phyloP scores from a whole-genome alignment of 1,140 invertebrate species.

The Scaptomyza montana region DNA sequence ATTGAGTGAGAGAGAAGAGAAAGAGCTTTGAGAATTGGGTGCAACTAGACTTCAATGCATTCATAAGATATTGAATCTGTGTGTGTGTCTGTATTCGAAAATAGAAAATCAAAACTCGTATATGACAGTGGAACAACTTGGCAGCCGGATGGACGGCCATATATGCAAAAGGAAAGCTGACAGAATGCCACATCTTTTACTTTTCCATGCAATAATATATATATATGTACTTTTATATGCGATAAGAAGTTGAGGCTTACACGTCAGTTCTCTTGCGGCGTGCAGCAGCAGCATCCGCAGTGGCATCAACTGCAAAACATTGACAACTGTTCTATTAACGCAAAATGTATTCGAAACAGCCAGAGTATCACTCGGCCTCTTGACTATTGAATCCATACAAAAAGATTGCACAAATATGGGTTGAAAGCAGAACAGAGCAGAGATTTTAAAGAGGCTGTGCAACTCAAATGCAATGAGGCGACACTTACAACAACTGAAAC shows the following conservation, averaged over 20 bases:
- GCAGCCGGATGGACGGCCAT: slow-evolving; percentile 10
- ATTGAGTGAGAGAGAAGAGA: background rate
- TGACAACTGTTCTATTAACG: slow-evolving; percentile 80
- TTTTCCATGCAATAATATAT: slow-evolving; percentile 19
- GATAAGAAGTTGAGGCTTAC: slow-evolving; percentile 33
- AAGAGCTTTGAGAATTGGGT: slow-evolving; percentile 50
- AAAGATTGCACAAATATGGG: slow-evolving; percentile 59
- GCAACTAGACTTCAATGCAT: slow-evolving; percentile 77
- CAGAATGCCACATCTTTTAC: slow-evolving; percentile 33
- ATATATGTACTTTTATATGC: background rate
- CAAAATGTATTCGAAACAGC: slow-evolving; percentile 27
- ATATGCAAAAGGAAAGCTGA: slow-evolving; percentile 55
- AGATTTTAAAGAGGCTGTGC: slow-evolving; percentile 55
- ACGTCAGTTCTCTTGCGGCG: too few species aligned
- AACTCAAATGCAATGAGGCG: slow-evolving; percentile 72
- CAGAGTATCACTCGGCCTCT: slow-evolving; percentile 15
- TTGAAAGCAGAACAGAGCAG: slow-evolving; percentile 1
- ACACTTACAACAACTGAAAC: slow-evolving; percentile 44
- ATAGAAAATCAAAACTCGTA: slow-evolving; percentile 43
- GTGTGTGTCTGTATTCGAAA: slow-evolving; percentile 11
- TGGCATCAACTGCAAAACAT: slow-evolving; percentile 52
- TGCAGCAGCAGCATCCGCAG: slow-evolving; percentile 23
- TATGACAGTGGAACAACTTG: slow-evolving; percentile 41
- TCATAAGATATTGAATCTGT: slow-evolving; percentile 60
- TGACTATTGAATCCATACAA: slow-evolving; percentile 69